phyloP scores from a whole-genome alignment of 2,888 invertebrate species.

The Leptinotarsa rubiginosa region DNA sequence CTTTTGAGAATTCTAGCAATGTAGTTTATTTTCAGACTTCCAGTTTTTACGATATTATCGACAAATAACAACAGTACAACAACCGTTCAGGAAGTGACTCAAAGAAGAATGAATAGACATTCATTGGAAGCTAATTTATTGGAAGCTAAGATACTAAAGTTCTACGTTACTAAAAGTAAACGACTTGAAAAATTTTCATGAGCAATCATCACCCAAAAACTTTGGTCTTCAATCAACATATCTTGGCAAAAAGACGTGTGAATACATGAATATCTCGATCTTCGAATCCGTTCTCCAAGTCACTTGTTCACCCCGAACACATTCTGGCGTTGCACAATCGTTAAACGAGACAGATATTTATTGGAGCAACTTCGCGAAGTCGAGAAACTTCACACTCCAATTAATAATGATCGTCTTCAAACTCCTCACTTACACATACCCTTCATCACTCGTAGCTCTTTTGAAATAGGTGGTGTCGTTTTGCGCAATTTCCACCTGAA shows the following conservation, averaged over 20 bases:
- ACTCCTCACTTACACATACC: conserved; percentile 8
- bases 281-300: background rate
- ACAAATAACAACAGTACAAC: too few relatives aligned
- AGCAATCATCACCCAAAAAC: too few relatives aligned
- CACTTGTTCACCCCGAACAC: background rate
- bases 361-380: conserved; percentile 8
- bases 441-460: conserved; percentile 13
- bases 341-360: conserved; percentile 18
- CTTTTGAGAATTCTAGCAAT: too few relatives aligned
- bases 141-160: too few relatives aligned
- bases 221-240: background rate
- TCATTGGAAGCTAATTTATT: too few relatives aligned
- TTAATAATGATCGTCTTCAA: conserved; percentile 12
- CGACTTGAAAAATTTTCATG: too few relatives aligned
- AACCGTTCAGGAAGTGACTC: too few relatives aligned
- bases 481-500: background rate
- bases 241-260: background rate
- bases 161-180: too few relatives aligned
- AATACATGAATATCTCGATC: background rate
- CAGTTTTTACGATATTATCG: too few relatives aligned
- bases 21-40: too few relatives aligned
- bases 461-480: conserved; percentile 3
- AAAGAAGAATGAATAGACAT: too few relatives aligned
- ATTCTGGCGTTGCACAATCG: background rate
- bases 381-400: conserved; percentile 19